Base-by-base conservation (phyloP, 2,113 vertebrate species). In the Epinephelus moara region DNA sequence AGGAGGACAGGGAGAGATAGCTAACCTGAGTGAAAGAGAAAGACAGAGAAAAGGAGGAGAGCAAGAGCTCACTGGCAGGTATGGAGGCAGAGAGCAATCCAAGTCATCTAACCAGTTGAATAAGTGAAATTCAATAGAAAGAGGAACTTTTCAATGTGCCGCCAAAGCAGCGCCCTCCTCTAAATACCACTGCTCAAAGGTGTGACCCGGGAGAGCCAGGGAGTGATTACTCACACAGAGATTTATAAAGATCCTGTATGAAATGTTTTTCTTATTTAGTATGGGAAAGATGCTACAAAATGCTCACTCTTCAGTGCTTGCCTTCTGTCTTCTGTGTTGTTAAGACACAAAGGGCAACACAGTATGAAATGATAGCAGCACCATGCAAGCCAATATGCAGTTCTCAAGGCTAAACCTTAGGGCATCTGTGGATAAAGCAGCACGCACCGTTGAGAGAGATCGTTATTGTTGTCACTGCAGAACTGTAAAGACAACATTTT, bases 21-120 rank as follows among this genome's bases (percentile, higher is more conserved):
- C 78, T 82, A 87, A 86, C 75, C 84, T 79, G 85, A 90, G 77
- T 23, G 68, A 89, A 85, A 76, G 66, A 88, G 82, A 86, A 63
- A 85, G 83, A 81, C 63, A 42, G 80, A 69, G 68, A 68, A 61
- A 59, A 66, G 71, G 49, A 79, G 74, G 49, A 33, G 79, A 81
- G 73, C 47, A 56, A 57, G 66, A 89, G 73, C 82, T 87, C 67
- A 25, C 75, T 37, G 70, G 87, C 80, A 83, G 74, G 70, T 62
- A 11, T 45, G 72, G 73, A 75, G 80, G 69, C 70, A 59, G 67
- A 47, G 84, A 88, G 85, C 75, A 60, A 86, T 82, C 80, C 55
- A 3, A 81, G 25, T 55, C 82, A 70, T 85, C 80, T 78, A 81
- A 85, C 70, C 70, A 81, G 84, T 63, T 76, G 78, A 92, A 86